A percentile compares a stretch with the other conserved stretches of the same genome.
These are phyloP conservation scores for human (Homo sapiens) DNA, from an alignment of 2,113 vertebrate species.

Conservation along the genomic window DNA sequence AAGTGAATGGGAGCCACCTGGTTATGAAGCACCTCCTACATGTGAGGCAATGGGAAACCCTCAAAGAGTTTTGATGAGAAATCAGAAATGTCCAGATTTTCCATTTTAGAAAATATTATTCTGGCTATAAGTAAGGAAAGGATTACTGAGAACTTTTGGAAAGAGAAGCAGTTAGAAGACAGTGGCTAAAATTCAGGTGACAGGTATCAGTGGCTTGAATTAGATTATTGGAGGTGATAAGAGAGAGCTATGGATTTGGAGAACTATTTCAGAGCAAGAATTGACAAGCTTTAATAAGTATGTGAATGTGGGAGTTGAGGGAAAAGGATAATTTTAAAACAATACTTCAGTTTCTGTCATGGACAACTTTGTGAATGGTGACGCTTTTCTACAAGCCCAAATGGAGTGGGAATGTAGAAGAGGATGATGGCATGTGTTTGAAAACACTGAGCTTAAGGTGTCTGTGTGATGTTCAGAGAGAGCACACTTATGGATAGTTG, in stretches of 20 bases:
- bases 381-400: not conserved
- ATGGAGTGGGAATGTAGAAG: not conserved
- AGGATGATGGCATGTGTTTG: not conserved
- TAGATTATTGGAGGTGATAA: not conserved
- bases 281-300: not conserved
- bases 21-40: too few species aligned
- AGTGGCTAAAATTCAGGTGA: not conserved
- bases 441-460: not conserved
- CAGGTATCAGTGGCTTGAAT: not conserved
- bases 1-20: not conserved
- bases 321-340: not conserved
- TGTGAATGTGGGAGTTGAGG: not conserved
- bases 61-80: not conserved
- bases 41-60: not conserved
- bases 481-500: not conserved
- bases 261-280: not conserved
- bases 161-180: not conserved
- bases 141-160: not conserved
- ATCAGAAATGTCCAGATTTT: not conserved
- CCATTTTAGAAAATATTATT: not conserved
- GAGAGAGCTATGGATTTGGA: not conserved
- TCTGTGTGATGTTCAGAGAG: not conserved
- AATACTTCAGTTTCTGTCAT: not conserved
- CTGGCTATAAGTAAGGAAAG: not conserved
- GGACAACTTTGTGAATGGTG: not conserved